Base-by-base conservation (phyloP, 2,797 vertebrate species). In the Sardinella longiceps region DNA sequence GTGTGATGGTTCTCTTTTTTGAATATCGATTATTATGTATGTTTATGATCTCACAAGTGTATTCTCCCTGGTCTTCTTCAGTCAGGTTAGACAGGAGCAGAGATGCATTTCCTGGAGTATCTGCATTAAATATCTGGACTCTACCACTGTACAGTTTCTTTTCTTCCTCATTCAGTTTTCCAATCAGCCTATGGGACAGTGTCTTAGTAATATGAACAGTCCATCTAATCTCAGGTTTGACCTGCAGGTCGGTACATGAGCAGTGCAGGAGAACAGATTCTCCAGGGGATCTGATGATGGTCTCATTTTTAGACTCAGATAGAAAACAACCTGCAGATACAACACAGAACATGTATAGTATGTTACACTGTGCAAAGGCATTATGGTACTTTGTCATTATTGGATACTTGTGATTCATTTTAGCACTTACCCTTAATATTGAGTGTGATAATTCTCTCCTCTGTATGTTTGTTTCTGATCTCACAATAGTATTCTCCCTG, bases 21-120 rank as follows among this genome's bases (percentile, higher is more conserved):
- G n/a, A n/a, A n/a, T n/a, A n/a, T n/a, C n/a, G n/a, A n/a, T 33
- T 2, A 60, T 74, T 46, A 15, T 80, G 11, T 14, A 14, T 50
- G 11, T 15, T 14, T 28, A 86, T 82, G 7, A 63, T 85, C 85
- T 89, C 85, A 85, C 88, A 88, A 80, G 30, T 84, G 80, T 74
- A 84, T 23, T 56, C 82, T 86, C 83, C 85, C 1, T 63, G 15
- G 15, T 82, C 81, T 56, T 9, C 86, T 84, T 83, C 88, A 33
- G 80, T 80, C 81, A 81, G 53, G 20, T 66, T 28, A 81, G 4
- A 53, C 50, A 86, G 81, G 51, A 82, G 48, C 51, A n/a, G n/a
- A 2, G 60, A 23, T 20, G 14, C 33, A 30, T 60, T 60, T 84
- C 77, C 23, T 63, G 80, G 77, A 53, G 81, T 84, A 70, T 80